Evolutionary conservation across 2,888 invertebrate genomes (phyloP), one percentile per base, ranked within the genome.

Genomic region (Antheraea assamensis): DNA sequence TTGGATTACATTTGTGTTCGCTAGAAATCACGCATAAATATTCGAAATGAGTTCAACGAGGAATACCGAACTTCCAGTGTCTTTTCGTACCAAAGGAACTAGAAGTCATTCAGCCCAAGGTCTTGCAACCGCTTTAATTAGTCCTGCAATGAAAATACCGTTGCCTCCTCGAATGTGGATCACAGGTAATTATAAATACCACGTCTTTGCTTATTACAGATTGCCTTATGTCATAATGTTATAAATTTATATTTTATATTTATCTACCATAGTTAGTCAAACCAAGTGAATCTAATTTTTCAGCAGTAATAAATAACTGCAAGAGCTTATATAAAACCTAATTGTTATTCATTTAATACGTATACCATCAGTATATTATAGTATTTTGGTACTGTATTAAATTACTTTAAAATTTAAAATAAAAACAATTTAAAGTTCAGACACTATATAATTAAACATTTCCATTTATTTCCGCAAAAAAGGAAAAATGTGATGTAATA

Each of bases 91-190:
- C 71, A 90, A 86, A 80, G 87, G 84, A 80, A 77, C 82, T 47
- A 87, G 94, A 82, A 93, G 94, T 86, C 91, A 88, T 83, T 94
- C 94, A 73, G 92, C 90, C 79, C 94, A 94, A 90, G 93, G 91
- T 83, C 88, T 93, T 74, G 82, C 88, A 55, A 86, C 85, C 80
- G 85, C 85, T 79, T 77, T 88, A 81, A 86, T 87, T 76, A 92
- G 89, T 84, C 86, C 92, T 80, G 85, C 89, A 72, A 88, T 93
- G 87, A 94, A 93, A 88, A 93, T 95, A 89, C 95, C 95, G 83
- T 88, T 94, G 82, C 95, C 95, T 77, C 95, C 95, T 80, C 90
- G 92, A 83, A 85, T 92, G 81, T 94, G 93, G 92, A 91, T 93
- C 76, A 93, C 94, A 88, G 95, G 95, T 93, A 83, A 73, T 77